Evolutionary conservation across 2,113 vertebrate genomes (phyloP), one percentile per base, ranked within the genome.

Genomic region (Heliornis fulica): DNA sequence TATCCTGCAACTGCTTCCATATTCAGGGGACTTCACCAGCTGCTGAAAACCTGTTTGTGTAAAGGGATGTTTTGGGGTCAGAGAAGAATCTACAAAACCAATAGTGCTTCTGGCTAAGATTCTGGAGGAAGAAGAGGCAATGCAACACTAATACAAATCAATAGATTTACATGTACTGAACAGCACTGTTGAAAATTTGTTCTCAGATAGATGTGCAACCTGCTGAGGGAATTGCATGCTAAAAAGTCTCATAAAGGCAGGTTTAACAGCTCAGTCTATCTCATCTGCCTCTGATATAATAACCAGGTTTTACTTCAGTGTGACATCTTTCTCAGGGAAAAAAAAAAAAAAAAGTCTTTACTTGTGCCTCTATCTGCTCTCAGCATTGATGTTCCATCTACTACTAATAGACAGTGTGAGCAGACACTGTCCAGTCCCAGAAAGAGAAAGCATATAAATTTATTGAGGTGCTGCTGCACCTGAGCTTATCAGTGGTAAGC

Each of bases 371-470:
- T 10, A 23, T 56, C 20, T 59, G 15, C 29, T 48, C 92, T 59
- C 31, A 64, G 31, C 14, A 20, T 7, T 18, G 26, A 45, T 23
- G 76, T 85, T 43, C 29, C 18, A 10, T 4, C 6, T 28, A 9
- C 45, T 46, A 25, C 15, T 21, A 23, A 31, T 3, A 45, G 0
- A 0, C 1, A 1, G 4, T 19, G 53, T 56, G 60, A 78, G 15
- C 16, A 38, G n/a, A 50, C 17, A 26, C 3, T 32, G 12, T 50
- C 29, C 38, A 45, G 29, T 21, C 14, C n/a, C 28, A 46, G 50
- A 84, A 69, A n/a, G 20, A 76, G 57, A 46, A 65, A 54, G 2
- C 19, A 43, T 17, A 66, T 38, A 45, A 82, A 31, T 4, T 43
- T 66, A 61, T 5, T 15, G 61, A 56, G 18, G 36, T 50, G 17